These are phyloP conservation scores for Bettongia penicillata DNA, from an alignment of 2,113 vertebrate species.

Conservation along the genomic window DNA sequence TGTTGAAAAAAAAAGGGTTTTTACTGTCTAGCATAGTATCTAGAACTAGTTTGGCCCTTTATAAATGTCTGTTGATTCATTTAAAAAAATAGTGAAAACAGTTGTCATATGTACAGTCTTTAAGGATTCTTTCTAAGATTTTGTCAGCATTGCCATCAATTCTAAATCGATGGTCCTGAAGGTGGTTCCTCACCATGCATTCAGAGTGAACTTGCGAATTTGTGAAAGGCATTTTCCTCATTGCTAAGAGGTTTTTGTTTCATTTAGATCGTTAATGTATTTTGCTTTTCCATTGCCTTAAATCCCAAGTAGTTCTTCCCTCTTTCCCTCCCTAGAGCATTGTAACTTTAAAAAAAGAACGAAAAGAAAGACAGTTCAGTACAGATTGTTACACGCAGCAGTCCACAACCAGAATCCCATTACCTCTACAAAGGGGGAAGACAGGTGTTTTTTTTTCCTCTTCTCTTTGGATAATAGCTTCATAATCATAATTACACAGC, in stretches of 20 bases:
- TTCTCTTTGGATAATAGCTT: neutral
- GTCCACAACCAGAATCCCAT: neutral
- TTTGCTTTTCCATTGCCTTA: neutral
- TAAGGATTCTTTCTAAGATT: neutral
- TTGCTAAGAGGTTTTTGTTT: neutral
- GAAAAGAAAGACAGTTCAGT: neutral
- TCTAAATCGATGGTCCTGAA: neutral
- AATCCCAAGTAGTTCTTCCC: neutral
- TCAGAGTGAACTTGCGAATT: neutral
- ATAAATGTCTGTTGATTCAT: neutral
- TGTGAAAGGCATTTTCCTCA: neutral
- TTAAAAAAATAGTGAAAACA: neutral
- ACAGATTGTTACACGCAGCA: neutral
- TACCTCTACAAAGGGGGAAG: neutral
- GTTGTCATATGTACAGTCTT: neutral
- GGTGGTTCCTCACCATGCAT: neutral
- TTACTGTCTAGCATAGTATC: neutral
- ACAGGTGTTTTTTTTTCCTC: neutral
- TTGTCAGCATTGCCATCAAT: neutral
- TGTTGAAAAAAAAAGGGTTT: neutral
- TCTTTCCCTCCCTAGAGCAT: neutral
- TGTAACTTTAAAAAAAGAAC: neutral
- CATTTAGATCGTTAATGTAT: neutral
- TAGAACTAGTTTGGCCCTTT: neutral
- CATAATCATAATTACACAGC: no score